These are phyloP conservation scores for Habrosyne pyritoides DNA, from an alignment of 2,888 invertebrate genomes.

Conservation along the genomic window DNA sequence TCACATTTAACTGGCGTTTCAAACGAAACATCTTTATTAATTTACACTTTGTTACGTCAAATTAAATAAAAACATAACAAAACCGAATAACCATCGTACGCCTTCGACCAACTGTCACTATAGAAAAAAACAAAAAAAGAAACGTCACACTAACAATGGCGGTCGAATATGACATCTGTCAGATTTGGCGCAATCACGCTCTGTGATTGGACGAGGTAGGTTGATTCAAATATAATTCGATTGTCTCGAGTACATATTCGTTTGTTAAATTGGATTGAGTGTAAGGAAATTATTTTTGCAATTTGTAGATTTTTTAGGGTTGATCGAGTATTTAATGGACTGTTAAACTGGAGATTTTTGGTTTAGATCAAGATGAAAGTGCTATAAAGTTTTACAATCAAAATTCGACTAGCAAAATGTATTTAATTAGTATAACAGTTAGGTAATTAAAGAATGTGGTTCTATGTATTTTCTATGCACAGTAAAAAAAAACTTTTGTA, in stretches of 20 bases:
- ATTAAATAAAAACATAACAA: slow-evolving; percentile 61
- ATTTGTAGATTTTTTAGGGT: slow-evolving; percentile 57
- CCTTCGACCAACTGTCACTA: slow-evolving; percentile 69
- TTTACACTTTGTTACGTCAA: slow-evolving; percentile 38
- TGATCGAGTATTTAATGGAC: slow-evolving; percentile 68
- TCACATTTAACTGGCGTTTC: neutral
- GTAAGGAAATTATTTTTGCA: slow-evolving; percentile 62
- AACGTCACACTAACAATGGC: slow-evolving; percentile 61
- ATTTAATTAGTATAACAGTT: too few species aligned
- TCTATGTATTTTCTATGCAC: too few species aligned
- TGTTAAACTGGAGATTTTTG: slow-evolving; percentile 48
- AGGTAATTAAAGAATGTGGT: too few species aligned
- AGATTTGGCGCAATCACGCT: slow-evolving; percentile 56
- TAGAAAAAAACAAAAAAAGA: slow-evolving; percentile 47
- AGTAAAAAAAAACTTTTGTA: too few species aligned
- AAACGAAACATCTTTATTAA: slow-evolving; percentile 12
- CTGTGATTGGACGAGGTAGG: slow-evolving; percentile 34
- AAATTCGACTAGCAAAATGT: too few species aligned
- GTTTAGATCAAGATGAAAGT: slow-evolving; percentile 21
- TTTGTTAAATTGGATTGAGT: slow-evolving; percentile 59
- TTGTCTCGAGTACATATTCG: slow-evolving; percentile 36
- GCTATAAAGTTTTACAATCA: too few species aligned
- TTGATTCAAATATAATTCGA: slow-evolving; percentile 58
- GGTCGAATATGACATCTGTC: slow-evolving; percentile 76
- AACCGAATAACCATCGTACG: slow-evolving; percentile 42